These are phyloP conservation scores for Euzetes globulus DNA, from an alignment of 2,888 invertebrate species.

Conservation along the genomic window DNA sequence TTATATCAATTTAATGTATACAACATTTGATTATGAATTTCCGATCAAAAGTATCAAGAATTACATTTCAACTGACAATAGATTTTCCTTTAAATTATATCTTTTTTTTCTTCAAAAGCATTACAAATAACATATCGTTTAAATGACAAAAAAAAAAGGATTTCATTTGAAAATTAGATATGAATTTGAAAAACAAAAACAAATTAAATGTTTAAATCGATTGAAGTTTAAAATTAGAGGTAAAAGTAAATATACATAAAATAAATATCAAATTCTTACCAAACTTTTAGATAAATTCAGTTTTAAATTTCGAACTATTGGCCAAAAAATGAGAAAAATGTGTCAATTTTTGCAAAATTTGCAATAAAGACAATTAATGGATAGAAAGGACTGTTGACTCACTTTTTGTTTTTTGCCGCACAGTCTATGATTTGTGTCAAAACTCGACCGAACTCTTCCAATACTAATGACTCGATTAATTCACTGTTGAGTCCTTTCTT, in stretches of 20 bases:
- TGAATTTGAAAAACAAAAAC: neutral
- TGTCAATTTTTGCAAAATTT: neutral
- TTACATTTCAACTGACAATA: too few species aligned
- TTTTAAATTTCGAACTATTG: neutral
- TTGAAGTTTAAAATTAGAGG: neutral
- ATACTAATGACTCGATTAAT: slow-evolving; percentile 63
- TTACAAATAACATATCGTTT: too few species aligned
- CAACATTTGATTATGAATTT: too few species aligned
- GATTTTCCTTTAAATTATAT: too few species aligned
- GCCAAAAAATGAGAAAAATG: neutral
- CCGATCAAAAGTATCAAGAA: too few species aligned
- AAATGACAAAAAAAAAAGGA: too few species aligned
- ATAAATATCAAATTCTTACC: neutral
- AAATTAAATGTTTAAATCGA: neutral
- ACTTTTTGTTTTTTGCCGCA: slow-evolving; percentile 48
- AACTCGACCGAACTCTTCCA: slow-evolving; percentile 92
- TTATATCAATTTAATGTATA: neutral
- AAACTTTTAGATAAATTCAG: neutral
- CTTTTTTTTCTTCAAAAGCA: too few species aligned
- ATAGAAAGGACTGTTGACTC: neutral
- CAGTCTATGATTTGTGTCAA: slow-evolving; percentile 83
- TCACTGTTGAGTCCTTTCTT: slow-evolving; percentile 57
- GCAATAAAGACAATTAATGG: neutral
- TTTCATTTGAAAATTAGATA: neutral
- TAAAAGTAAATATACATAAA: slow-evolving; percentile 12